phyloP scores from a whole-genome alignment of 2,797 vertebrate species.

The Spinus olivaceus region DNA sequence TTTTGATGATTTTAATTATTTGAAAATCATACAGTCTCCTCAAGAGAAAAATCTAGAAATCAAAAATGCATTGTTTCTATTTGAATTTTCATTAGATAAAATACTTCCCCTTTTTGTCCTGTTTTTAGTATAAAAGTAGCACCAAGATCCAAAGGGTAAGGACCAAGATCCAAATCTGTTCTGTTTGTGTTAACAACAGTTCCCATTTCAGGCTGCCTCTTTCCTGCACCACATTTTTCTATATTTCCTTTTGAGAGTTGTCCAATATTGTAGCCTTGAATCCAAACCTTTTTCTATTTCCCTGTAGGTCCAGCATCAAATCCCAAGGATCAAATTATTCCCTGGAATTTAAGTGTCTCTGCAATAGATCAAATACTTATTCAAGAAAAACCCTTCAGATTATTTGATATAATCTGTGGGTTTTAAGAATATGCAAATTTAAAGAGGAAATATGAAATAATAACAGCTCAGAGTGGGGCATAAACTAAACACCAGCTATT shows the following conservation, averaged over 20 bases:
- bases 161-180: neutral
- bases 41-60: neutral
- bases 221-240: neutral
- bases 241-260: slow-evolving; percentile 1
- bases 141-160: neutral
- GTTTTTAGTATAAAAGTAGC: neutral
- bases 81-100: neutral
- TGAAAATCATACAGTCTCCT: neutral
- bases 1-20: neutral
- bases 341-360: neutral
- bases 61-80: neutral
- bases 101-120: neutral
- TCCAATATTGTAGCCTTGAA: neutral
- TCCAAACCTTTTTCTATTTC: neutral
- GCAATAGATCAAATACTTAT: neutral
- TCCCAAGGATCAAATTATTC: slow-evolving; percentile 1
- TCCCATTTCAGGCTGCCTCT: slow-evolving; percentile 15
- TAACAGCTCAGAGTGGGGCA: neutral
- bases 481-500: neutral
- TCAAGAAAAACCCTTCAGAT: neutral
- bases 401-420: neutral
- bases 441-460: neutral
- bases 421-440: neutral
- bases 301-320: neutral
- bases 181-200: neutral